Conservation (phyloP, 2,113 vertebrate genomes). For the Crotalus tigris region DNA sequence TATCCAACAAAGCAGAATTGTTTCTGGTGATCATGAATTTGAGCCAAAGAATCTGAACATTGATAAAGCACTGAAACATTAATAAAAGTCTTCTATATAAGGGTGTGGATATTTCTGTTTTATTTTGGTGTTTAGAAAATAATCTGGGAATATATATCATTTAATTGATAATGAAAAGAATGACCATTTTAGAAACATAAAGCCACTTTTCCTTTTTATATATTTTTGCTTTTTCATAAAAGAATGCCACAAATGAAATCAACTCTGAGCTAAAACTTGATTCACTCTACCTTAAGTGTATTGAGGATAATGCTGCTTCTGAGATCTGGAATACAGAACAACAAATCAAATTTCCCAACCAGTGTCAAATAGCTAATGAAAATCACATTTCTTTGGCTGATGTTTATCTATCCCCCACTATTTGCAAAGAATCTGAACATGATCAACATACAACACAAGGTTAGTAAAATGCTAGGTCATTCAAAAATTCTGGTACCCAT, state of each 20-base stretch:
- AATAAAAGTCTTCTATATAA: neutral
- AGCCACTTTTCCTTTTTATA: neutral
- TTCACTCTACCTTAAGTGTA: constrained; percentile 60
- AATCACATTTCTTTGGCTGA: constrained; percentile 64
- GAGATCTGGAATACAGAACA: constrained; percentile 54
- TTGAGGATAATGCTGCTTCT: constrained; percentile 34
- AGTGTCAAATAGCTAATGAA: constrained; percentile 57
- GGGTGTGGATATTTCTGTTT: neutral
- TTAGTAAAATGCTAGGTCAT: constrained; percentile 36
- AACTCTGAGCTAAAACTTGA: constrained; percentile 40
- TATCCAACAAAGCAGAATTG: neutral
- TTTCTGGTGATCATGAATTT: neutral
- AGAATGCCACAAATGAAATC: constrained; percentile 61
- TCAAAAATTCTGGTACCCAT: neutral
- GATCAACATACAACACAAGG: constrained; percentile 37
- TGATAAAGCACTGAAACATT: neutral
- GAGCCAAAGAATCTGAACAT: neutral
- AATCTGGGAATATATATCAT: neutral
- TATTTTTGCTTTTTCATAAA: constrained; percentile 30
- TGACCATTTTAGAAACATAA: neutral
- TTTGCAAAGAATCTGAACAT: constrained; percentile 52
- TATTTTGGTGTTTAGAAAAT: neutral
- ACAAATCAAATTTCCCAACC: constrained; percentile 52
- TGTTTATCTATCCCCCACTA: constrained; percentile 75
- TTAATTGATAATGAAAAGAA: neutral